Evolutionary conservation across 2,113 vertebrate species (phyloP).

Genomic region (Sakesphorus luctuosus): DNA sequence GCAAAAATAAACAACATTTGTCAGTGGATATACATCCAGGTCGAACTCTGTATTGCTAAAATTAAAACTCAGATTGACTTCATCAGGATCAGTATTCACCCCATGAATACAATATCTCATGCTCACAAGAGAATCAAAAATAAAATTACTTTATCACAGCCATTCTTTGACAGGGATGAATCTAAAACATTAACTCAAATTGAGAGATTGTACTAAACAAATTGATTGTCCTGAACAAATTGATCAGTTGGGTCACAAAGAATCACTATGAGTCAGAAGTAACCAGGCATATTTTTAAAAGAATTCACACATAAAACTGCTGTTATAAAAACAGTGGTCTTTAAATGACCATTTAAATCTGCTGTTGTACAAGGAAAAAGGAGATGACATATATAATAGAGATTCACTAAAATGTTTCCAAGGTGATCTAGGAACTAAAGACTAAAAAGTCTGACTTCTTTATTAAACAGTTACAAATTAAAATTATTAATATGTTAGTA

Average conservation of each 20-base stretch:
- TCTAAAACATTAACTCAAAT: neutral
- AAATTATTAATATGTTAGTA: neutral
- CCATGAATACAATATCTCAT: neutral
- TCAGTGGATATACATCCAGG: neutral
- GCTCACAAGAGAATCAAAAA: neutral
- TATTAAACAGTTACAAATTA: neutral
- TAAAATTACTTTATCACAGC: neutral
- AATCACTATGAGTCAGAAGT: neutral
- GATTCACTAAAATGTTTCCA: conserved; percentile 4
- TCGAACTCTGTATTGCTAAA: neutral
- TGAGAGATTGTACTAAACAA: neutral
- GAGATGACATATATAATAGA: neutral
- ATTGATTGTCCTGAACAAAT: neutral
- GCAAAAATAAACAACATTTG: neutral
- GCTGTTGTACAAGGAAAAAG: neutral
- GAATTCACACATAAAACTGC: neutral
- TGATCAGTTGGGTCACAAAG: neutral
- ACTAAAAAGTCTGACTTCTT: neutral
- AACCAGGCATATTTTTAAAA: neutral
- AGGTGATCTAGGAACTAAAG: neutral
- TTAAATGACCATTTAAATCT: neutral
- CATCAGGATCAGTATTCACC: neutral
- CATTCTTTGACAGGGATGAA: neutral
- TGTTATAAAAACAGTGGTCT: neutral
- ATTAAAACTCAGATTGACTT: neutral